Percentiles rank a stretch among this genome's conserved stretches.
Evolutionary conservation across 2,888 invertebrate genomes (phyloP).

Genomic region (Tortrix viridana): DNA sequence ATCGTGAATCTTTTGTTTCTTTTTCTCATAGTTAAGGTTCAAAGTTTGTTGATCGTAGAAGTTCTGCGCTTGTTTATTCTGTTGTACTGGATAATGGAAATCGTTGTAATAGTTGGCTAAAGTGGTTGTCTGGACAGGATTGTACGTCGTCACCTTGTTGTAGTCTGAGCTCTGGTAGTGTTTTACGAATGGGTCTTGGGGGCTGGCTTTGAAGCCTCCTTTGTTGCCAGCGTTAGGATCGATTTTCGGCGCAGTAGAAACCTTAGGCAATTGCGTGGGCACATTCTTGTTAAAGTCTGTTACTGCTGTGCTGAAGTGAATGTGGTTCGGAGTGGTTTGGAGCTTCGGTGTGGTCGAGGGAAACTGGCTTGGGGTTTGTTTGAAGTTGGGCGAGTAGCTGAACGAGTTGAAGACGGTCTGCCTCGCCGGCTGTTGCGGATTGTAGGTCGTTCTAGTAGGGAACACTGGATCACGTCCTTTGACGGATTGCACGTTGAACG

Average conservation of each 20-base stretch:
- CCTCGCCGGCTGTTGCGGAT: constrained; percentile 69
- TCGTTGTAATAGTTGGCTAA: constrained; percentile 61
- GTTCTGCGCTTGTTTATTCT: constrained; percentile 63
- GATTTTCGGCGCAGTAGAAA: constrained; percentile 63
- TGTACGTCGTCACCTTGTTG: constrained; percentile 73
- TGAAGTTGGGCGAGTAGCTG: constrained; percentile 67
- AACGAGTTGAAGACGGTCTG: constrained; percentile 74
- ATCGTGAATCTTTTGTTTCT: constrained; percentile 67
- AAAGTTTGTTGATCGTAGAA: constrained; percentile 59
- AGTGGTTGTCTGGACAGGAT: constrained; percentile 66
- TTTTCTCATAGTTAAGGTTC: constrained; percentile 60
- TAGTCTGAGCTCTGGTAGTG: constrained; percentile 57
- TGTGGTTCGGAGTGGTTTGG: constrained; percentile 64
- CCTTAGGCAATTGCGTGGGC: constrained; percentile 76
- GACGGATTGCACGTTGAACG: constrained; percentile 83
- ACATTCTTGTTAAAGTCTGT: constrained; percentile 73
- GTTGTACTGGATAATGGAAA: constrained; percentile 61
- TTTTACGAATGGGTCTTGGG: constrained; percentile 75
- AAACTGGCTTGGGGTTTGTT: constrained; percentile 62
- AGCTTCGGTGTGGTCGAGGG: constrained; percentile 65
- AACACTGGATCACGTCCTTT: constrained; percentile 79
- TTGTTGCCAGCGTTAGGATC: constrained; percentile 69
- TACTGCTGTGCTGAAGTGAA: constrained; percentile 66
- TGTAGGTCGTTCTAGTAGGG: constrained; percentile 71
- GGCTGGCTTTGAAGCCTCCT: constrained; percentile 72